Evolutionary conservation across 2,797 vertebrate species (phyloP).

Genomic region (Neosilurus hyrtlii): DNA sequence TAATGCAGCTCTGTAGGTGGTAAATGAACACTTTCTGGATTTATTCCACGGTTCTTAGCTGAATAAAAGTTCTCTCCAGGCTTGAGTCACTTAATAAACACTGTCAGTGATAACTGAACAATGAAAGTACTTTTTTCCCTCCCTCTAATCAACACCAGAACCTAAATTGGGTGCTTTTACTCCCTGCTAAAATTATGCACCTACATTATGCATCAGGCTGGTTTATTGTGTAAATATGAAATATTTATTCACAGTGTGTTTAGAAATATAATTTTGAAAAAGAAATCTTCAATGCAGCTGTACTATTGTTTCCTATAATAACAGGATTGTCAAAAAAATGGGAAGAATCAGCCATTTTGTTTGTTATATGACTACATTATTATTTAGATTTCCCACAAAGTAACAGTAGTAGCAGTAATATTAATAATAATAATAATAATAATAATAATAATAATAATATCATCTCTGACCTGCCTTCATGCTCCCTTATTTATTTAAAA

Average conservation of each 20-base stretch:
- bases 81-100: not conserved
- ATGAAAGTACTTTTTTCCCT: not conserved
- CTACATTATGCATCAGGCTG: too few relatives aligned
- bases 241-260: not conserved
- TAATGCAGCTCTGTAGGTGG: constrained; percentile 3
- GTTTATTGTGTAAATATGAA: not conserved
- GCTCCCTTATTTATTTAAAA: not conserved
- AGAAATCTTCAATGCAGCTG: not conserved
- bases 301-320: not conserved
- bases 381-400: too few relatives aligned
- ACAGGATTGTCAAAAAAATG: not conserved
- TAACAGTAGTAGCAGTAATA: not conserved
- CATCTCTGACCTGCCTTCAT: not conserved
- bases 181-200: too few relatives aligned
- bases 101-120: not conserved
- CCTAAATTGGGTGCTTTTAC: not conserved
- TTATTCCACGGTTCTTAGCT: not conserved
- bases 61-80: not conserved
- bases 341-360: not conserved
- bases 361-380: not conserved
- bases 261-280: not conserved
- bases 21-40: not conserved
- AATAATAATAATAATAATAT: too few relatives aligned
- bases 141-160: not conserved
- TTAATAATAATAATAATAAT: too few relatives aligned